Conservation (phyloP, 1,140 invertebrate genomes). For the Marisa cornuarietis region DNA sequence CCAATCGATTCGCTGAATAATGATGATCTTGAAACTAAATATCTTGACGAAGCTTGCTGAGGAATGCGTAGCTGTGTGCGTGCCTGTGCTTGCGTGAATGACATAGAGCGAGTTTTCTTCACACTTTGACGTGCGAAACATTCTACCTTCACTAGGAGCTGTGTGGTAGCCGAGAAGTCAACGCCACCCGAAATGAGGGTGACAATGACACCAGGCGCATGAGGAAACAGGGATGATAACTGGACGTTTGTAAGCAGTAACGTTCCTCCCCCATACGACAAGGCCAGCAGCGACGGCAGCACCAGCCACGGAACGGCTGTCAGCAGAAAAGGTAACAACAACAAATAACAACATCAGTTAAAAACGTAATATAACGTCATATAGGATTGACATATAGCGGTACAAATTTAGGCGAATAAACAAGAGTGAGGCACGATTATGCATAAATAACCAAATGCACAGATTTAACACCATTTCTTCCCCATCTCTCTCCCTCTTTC, state of each 20-base stretch:
- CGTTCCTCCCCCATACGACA: conserved; percentile 21
- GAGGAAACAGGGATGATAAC: conserved; percentile 11
- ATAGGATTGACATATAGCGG: too few relatives aligned
- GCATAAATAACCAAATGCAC: too few relatives aligned
- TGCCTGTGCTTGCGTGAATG: not conserved
- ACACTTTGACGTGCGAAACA: not conserved
- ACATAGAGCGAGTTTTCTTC: not conserved
- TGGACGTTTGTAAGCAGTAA: conserved; percentile 23
- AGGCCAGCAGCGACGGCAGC: conserved; percentile 12
- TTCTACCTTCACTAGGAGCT: conserved; percentile 16
- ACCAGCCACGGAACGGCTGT: conserved; percentile 10
- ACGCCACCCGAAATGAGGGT: conserved; percentile 13
- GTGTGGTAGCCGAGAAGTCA: conserved; percentile 19
- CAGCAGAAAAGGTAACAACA: too few relatives aligned
- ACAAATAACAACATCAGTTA: too few relatives aligned
- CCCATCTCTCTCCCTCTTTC: too few relatives aligned
- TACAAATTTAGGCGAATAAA: too few relatives aligned
- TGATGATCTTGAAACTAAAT: not conserved
- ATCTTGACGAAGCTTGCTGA: not conserved
- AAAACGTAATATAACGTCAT: too few relatives aligned
- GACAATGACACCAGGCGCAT: not conserved
- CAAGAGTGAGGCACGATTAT: too few relatives aligned
- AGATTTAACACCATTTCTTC: too few relatives aligned
- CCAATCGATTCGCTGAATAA: not conserved
- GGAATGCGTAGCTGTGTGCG: not conserved